Conservation (phyloP, 2,888 invertebrate genomes). For the Gibbula magus region DNA sequence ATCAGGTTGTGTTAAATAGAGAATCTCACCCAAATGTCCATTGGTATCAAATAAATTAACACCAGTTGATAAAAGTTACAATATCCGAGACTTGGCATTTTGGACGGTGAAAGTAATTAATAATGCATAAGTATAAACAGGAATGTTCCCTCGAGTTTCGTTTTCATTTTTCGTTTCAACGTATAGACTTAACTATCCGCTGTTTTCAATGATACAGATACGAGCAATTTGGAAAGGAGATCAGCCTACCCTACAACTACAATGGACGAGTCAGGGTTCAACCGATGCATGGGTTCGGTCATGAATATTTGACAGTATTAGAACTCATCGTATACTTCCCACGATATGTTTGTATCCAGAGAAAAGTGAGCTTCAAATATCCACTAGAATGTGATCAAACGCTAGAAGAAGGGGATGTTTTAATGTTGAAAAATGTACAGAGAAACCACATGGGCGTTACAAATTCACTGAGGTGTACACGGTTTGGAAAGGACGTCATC, state of each 20-base stretch:
- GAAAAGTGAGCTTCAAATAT: background rate
- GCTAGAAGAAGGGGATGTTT: background rate
- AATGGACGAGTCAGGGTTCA: constrained; percentile 16
- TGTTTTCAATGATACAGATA: background rate
- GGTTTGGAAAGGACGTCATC: background rate
- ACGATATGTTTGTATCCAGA: background rate
- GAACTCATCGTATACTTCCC: constrained; percentile 19
- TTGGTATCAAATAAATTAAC: no score
- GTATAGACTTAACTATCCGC: background rate
- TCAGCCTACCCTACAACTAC: constrained; percentile 14
- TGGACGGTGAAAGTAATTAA: no score
- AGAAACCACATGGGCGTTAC: background rate
- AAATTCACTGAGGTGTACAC: background rate
- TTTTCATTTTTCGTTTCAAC: no score
- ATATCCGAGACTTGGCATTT: no score
- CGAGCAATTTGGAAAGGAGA: background rate
- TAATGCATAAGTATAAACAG: no score
- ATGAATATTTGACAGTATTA: constrained; percentile 2
- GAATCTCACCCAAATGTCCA: no score
- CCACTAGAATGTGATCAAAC: background rate
- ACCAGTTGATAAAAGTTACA: no score
- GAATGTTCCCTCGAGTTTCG: no score
- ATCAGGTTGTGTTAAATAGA: no score
- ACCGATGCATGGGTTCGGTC: background rate
- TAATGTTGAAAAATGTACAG: background rate